These are phyloP conservation scores for Drosophila mojavensis DNA, from an alignment of 1,140 invertebrate genomes.

Conservation along the genomic window DNA sequence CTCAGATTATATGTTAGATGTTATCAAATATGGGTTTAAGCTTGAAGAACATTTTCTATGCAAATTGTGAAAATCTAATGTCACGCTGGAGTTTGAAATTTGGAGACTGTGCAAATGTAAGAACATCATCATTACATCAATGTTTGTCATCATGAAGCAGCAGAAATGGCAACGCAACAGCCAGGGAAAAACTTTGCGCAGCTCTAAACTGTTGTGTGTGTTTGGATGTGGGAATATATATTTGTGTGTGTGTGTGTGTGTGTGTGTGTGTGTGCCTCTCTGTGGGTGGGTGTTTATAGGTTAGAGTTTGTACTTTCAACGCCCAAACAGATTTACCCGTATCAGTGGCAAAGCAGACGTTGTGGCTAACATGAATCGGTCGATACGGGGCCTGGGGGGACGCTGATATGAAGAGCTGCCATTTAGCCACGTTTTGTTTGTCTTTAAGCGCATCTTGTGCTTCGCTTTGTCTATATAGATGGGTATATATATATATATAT, in stretches of 20 bases:
- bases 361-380: constrained; percentile 45
- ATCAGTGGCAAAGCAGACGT: constrained; percentile 55
- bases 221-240: neutral
- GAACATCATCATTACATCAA: constrained; percentile 29
- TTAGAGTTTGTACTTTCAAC: constrained; percentile 14
- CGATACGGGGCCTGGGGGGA: constrained; percentile 9
- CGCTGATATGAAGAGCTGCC: constrained; percentile 30
- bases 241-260: neutral
- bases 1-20: neutral
- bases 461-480: constrained; percentile 13
- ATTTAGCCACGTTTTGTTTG: constrained; percentile 76
- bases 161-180: constrained; percentile 16
- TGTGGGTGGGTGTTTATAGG: neutral
- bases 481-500: constrained; percentile 17
- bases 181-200: constrained; percentile 19
- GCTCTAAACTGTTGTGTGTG: neutral
- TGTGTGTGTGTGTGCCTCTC: neutral
- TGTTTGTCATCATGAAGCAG: constrained; percentile 40
- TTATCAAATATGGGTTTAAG: constrained; percentile 6
- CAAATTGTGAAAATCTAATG: constrained; percentile 29
- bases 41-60: constrained; percentile 20
- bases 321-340: constrained; percentile 69
- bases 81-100: constrained; percentile 27
- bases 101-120: constrained; percentile 1
- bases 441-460: constrained; percentile 54